Percentiles rank a stretch among this genome's conserved stretches.
Conservation (phyloP, 2,797 vertebrate genomes). For the Lerista edwardsae region DNA sequence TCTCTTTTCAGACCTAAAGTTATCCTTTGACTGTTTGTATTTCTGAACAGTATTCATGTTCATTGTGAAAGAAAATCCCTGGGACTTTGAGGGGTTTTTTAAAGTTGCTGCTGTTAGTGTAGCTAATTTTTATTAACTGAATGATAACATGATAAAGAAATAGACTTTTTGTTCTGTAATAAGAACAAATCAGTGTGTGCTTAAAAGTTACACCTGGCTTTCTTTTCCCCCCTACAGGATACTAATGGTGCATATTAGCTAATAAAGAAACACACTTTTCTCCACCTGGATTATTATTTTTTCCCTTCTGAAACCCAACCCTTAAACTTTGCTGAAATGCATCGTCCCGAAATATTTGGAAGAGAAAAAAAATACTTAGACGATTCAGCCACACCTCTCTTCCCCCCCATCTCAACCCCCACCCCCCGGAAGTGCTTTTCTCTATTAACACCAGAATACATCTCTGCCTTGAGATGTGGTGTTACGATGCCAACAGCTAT, state of each 20-base stretch:
- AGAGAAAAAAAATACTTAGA: neutral
- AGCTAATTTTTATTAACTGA: constrained; percentile 99
- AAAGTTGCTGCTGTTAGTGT: constrained; percentile 88
- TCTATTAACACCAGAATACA: constrained; percentile 38
- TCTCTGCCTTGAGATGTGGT: constrained; percentile 28
- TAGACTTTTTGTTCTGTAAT: constrained; percentile 86
- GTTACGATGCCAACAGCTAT: constrained; percentile 45
- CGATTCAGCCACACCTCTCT: neutral
- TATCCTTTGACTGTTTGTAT: constrained; percentile 99
- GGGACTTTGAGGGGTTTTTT: constrained; percentile 89
- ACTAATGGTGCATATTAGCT: constrained; percentile 59
- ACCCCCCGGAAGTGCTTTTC: constrained; percentile 16
- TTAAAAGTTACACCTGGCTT: constrained; percentile 81
- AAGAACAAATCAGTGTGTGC: constrained; percentile 85
- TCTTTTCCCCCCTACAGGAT: constrained; percentile 57
- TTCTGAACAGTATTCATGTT: constrained; percentile 95
- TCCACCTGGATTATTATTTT: constrained; percentile 26
- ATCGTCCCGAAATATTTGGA: constrained; percentile 18
- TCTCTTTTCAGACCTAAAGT: constrained; percentile 99
- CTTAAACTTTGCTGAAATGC: neutral
- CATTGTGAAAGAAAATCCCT: constrained; percentile 96
- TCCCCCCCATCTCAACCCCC: neutral
- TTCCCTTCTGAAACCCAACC: constrained; percentile 11
- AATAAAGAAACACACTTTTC: constrained; percentile 68
- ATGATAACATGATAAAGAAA: constrained; percentile 91